Percentiles rank a stretch among this genome's conserved stretches.
These are phyloP conservation scores for Lutjanus campechanus DNA, from an alignment of 2,797 vertebrate genomes.

Conservation along the genomic window DNA sequence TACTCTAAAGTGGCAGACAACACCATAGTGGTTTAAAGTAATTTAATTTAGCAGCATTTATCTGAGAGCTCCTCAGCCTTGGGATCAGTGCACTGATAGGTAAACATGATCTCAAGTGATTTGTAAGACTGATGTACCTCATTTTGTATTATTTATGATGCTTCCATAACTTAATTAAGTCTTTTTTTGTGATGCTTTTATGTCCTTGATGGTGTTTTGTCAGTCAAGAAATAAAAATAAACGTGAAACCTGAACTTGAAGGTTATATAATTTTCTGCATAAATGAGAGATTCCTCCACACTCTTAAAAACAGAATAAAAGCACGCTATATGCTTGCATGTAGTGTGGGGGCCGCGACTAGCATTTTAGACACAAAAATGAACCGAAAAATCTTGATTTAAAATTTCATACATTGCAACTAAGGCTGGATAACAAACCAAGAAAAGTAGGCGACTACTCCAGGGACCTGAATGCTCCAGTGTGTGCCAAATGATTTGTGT, in stretches of 20 bases:
- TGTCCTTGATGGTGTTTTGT: background rate
- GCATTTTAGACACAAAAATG: background rate
- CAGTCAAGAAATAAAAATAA: background rate
- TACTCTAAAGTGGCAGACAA: too few species aligned
- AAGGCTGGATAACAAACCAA: too few species aligned
- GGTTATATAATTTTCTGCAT: background rate
- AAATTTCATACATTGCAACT: background rate
- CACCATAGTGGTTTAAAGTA: too few species aligned
- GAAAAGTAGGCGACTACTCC: too few species aligned
- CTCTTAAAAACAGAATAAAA: background rate
- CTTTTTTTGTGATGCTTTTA: background rate
- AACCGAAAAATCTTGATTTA: background rate
- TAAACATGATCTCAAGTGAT: background rate
- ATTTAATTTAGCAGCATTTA: too few species aligned
- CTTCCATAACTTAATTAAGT: background rate
- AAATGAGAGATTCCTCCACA: background rate
- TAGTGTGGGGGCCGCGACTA: background rate
- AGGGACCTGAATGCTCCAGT: too few species aligned
- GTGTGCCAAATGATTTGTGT: too few species aligned
- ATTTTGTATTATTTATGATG: background rate
- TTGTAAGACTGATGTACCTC: background rate
- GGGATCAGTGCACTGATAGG: too few species aligned
- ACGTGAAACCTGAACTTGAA: background rate
- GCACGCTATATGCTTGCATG: background rate
- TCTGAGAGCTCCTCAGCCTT: too few species aligned